Evolutionary conservation across 2,113 vertebrate genomes (phyloP), one percentile per base, ranked within the genome.

Genomic region (Verasper variegatus): DNA sequence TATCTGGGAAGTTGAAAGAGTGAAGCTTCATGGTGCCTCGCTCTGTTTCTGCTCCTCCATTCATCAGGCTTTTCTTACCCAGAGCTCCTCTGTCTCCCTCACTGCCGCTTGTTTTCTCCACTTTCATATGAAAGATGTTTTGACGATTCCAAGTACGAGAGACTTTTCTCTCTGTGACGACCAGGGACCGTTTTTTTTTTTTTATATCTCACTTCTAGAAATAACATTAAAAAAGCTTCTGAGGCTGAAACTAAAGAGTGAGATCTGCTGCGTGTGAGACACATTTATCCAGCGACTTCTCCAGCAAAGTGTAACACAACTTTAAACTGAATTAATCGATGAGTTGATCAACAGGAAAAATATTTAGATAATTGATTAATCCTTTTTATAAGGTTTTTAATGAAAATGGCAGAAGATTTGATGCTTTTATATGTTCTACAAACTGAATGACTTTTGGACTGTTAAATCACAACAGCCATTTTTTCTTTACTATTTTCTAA

Each of bases 1-100:
- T 77, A 89, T 91, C 82, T 85, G 70, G 10, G 60, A 74, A 87
- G 83, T 74, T 86, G 85, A 86, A 87, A 88, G 71, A 79, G 52
- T 23, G 49, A 47, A 64, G 81, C 76, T 65, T 87, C 87, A 45
- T 42, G 87, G 87, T 64, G 81, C 89, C 82, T 83, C 59, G 0
- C 45, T 17, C 52, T 61, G 80, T 76, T 76, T 80, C 58, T 13
- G 59, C 55, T 9, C 52, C 26, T 86, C 49, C 67, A 76, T 78
- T 85, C 80, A 91, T 37, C 27, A 35, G 23, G 21, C 67, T 10
- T 59, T 23, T 78, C 52, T 45, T 12, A 13, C 55, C 17, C 60
- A 40, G 13, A 4, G 15, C 70, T 71, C 55, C 59, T 71, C 54
- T 35, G 37, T 63, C 58, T 27, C n/a, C n/a, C 37, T 59, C 42